These are phyloP conservation scores for Teleogryllus occipitalis DNA, from an alignment of 1,140 invertebrate species.

Conservation along the genomic window DNA sequence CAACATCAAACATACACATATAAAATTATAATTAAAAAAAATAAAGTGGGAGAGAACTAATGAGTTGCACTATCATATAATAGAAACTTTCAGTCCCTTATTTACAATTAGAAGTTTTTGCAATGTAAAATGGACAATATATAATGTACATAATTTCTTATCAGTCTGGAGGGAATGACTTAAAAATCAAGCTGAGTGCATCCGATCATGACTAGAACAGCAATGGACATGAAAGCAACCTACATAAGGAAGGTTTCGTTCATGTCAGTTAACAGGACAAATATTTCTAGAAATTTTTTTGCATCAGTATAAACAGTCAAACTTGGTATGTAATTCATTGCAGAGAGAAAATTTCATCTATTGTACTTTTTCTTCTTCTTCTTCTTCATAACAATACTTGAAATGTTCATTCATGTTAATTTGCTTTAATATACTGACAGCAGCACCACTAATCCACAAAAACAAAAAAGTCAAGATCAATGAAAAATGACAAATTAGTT, in stretches of 20 bases:
- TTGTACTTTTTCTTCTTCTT: background rate
- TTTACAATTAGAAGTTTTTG: constrained; percentile 19
- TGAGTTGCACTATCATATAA: constrained; percentile 12
- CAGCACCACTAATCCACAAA: background rate
- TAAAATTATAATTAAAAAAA: constrained; percentile 15
- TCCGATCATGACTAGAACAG: constrained; percentile 3
- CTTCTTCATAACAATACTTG: background rate
- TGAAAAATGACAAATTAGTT: background rate
- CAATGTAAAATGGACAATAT: constrained; percentile 20
- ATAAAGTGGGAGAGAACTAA: background rate
- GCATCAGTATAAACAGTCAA: background rate
- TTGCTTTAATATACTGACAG: background rate
- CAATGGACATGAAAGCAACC: background rate
- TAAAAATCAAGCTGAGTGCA: constrained; percentile 14
- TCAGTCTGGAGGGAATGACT: constrained; percentile 17
- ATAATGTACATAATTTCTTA: constrained; percentile 17
- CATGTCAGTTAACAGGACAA: background rate
- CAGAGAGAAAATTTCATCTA: background rate
- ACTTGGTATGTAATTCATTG: background rate
- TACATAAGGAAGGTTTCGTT: background rate
- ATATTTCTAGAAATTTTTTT: background rate
- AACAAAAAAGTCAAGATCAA: background rate
- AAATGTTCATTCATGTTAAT: background rate
- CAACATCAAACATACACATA: constrained; percentile 19
- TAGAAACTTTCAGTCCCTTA: constrained; percentile 17